Conservation (phyloP, 2,888 invertebrate species). For the Zootermopsis nevadensis region DNA sequence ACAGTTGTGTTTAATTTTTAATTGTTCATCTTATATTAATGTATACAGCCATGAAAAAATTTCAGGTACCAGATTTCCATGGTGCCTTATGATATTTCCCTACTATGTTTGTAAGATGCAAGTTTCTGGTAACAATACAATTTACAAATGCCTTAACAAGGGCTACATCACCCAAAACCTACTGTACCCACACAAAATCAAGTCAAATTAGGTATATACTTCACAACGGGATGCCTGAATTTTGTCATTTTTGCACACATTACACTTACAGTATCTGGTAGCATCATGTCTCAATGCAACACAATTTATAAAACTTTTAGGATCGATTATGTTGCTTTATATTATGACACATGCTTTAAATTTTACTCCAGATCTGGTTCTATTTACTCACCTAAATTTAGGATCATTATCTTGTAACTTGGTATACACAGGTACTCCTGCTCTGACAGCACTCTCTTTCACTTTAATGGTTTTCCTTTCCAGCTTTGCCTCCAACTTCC, state of each 20-base stretch:
- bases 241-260: not conserved
- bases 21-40: too few relatives aligned
- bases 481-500: constrained; percentile 56
- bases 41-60: too few relatives aligned
- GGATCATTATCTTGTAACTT: constrained; percentile 73
- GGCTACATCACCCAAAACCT: too few relatives aligned
- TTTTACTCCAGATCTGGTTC: not conserved
- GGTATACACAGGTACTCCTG: constrained; percentile 69
- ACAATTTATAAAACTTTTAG: not conserved
- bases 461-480: constrained; percentile 58
- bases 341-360: not conserved
- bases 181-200: too few relatives aligned
- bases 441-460: constrained; percentile 66
- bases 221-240: not conserved
- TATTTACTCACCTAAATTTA: constrained; percentile 64
- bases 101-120: too few relatives aligned
- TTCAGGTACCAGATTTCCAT: too few relatives aligned
- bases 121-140: too few relatives aligned
- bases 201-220: not conserved
- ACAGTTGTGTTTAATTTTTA: too few relatives aligned
- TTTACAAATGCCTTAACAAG: not conserved
- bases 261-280: not conserved
- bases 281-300: not conserved
- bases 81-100: too few relatives aligned
- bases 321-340: not conserved